These are phyloP conservation scores for Halictus ligatus DNA, from an alignment of 2,888 invertebrate species.

Conservation along the genomic window DNA sequence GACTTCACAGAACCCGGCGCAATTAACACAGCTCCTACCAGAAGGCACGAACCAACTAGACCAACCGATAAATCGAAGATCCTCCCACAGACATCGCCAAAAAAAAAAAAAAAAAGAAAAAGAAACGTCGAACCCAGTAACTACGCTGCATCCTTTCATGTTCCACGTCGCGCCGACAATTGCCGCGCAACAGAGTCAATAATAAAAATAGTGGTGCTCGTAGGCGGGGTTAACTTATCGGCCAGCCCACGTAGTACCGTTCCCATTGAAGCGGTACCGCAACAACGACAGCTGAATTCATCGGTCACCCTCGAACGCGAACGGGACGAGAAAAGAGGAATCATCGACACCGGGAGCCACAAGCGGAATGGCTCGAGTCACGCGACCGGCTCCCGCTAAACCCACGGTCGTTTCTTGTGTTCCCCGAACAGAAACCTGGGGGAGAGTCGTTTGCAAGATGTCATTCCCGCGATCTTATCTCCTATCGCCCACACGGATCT, in stretches of 20 bases:
- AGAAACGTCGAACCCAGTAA: not conserved
- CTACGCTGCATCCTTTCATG: not conserved
- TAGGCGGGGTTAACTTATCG: not conserved
- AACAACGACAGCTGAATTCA: constrained; percentile 34
- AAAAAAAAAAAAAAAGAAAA: not conserved
- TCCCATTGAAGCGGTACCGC: not conserved
- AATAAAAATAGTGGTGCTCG: not conserved
- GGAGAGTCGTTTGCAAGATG: constrained; percentile 59
- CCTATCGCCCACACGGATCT: constrained; percentile 29
- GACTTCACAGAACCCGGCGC: not conserved
- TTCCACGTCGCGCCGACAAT: not conserved
- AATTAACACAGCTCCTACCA: not conserved
- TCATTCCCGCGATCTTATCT: constrained; percentile 56
- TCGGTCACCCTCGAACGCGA: constrained; percentile 36
- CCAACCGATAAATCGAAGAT: not conserved
- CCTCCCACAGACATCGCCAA: not conserved
- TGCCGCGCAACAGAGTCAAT: not conserved
- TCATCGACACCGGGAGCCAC: constrained; percentile 36
- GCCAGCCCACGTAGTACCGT: not conserved
- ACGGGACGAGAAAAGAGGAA: constrained; percentile 17
- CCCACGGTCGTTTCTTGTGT: constrained; percentile 25
- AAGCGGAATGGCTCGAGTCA: constrained; percentile 39
- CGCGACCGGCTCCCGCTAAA: constrained; percentile 22
- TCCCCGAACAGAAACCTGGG: constrained; percentile 32
- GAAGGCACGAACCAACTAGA: not conserved